Evolutionary conservation across 1,140 invertebrate species (phyloP).

Genomic region (Eriosoma lanigerum): DNA sequence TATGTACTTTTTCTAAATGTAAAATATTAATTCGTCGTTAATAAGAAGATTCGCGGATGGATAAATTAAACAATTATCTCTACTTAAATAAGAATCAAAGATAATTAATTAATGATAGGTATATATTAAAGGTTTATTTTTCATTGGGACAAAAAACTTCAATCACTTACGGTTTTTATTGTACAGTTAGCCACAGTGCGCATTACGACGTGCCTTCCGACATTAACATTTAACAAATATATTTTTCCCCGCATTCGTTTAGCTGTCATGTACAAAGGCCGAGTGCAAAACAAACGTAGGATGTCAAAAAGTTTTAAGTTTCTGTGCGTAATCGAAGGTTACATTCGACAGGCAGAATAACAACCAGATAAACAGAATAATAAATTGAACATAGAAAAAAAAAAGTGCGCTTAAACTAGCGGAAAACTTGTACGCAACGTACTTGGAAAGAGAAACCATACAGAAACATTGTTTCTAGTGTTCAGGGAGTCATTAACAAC

Average conservation of each 20-base stretch:
- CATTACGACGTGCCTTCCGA: too few species aligned
- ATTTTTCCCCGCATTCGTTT: not conserved
- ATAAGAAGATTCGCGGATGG: too few species aligned
- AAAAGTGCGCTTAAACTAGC: not conserved
- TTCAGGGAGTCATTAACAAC: conserved; percentile 30
- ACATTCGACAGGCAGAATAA: not conserved
- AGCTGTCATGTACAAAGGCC: not conserved
- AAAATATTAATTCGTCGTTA: too few species aligned
- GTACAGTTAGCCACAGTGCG: too few species aligned
- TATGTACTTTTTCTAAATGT: too few species aligned
- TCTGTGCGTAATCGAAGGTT: not conserved
- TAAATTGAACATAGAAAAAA: conserved; percentile 13
- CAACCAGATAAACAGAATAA: conserved; percentile 4
- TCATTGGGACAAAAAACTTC: too few species aligned
- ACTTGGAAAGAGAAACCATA: not conserved
- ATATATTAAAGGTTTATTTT: too few species aligned
- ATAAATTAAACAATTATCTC: too few species aligned
- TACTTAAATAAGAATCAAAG: too few species aligned
- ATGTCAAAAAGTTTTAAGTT: not conserved
- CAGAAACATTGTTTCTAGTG: conserved; percentile 6
- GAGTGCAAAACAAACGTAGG: not conserved
- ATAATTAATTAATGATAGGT: too few species aligned
- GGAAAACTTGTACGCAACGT: not conserved
- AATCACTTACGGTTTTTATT: too few species aligned
- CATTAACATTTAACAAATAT: too few species aligned